A percentile compares a stretch with the other conserved stretches of the same genome.
phyloP scores from a whole-genome alignment of 2,888 invertebrate species.

The Drosophila merina region DNA sequence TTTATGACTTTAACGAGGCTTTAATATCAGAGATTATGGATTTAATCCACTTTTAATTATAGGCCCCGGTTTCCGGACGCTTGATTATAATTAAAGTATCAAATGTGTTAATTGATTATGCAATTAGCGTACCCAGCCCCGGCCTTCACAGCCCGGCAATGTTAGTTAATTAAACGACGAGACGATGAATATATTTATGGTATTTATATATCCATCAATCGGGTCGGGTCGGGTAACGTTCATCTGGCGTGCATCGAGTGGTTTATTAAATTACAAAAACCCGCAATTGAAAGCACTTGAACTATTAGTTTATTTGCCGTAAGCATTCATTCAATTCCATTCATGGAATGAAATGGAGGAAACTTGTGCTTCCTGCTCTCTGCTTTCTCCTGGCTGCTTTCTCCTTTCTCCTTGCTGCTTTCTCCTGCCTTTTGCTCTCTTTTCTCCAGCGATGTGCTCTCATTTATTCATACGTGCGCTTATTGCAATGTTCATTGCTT shows the following conservation, averaged over 20 bases:
- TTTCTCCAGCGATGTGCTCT: slow-evolving; percentile 63
- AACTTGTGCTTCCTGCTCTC: slow-evolving; percentile 2
- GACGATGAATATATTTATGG: slow-evolving; percentile 37
- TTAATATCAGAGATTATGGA: slow-evolving; percentile 66
- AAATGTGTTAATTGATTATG: slow-evolving; percentile 61
- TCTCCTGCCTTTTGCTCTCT: slow-evolving; percentile 10
- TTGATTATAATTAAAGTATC: slow-evolving; percentile 59
- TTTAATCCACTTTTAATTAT: slow-evolving; percentile 62
- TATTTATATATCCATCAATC: slow-evolving; percentile 38
- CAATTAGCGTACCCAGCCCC: slow-evolving; percentile 53
- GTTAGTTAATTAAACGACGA: slow-evolving; percentile 49
- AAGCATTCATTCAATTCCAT: slow-evolving; percentile 42
- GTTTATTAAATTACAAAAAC: slow-evolving; percentile 29
- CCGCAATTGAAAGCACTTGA: slow-evolving; percentile 38
- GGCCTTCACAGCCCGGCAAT: not conserved
- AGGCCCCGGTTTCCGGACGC: slow-evolving; percentile 13
- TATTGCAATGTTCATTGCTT: slow-evolving; percentile 79
- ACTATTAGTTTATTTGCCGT: slow-evolving; percentile 61
- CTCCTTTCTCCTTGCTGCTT: not conserved
- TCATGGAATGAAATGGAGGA: slow-evolving; percentile 17
- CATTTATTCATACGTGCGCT: slow-evolving; percentile 79
- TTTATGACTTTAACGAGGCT: slow-evolving; percentile 48
- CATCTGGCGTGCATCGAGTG: not conserved
- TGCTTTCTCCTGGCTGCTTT: not conserved
- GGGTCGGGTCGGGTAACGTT: not conserved